A percentile compares a stretch with the other conserved stretches of the same genome.
phyloP scores from a whole-genome alignment of 2,797 vertebrate species.

The Halcyon badia region DNA sequence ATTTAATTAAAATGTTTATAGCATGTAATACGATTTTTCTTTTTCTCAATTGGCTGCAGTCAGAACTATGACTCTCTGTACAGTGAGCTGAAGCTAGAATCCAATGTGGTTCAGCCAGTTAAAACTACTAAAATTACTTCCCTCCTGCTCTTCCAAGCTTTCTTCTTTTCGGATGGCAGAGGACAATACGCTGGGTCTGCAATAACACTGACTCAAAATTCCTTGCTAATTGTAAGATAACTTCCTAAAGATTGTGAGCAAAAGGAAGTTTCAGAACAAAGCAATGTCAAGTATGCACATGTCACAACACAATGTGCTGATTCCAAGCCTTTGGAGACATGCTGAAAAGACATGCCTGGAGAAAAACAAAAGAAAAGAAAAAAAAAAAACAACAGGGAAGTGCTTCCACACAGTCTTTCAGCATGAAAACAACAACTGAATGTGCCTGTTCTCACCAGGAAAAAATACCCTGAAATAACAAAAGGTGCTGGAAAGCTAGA shows the following conservation, averaged over 20 bases:
- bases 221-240: constrained; percentile 84
- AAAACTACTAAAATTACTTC: neutral
- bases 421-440: constrained; percentile 81
- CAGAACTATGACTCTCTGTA: neutral
- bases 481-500: constrained; percentile 74
- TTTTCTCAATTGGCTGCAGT: neutral
- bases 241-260: constrained; percentile 82
- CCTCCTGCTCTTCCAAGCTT: constrained; percentile 23
- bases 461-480: constrained; percentile 70
- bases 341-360: constrained; percentile 71
- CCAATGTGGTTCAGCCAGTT: neutral
- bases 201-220: constrained; percentile 72
- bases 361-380: neutral
- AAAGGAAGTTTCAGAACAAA: constrained; percentile 81
- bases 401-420: constrained; percentile 36
- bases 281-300: constrained; percentile 81
- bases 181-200: constrained; percentile 56
- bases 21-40: neutral
- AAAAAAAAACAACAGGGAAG: neutral
- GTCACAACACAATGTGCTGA: constrained; percentile 76
- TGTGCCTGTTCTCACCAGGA: constrained; percentile 62
- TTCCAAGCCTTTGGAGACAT: constrained; percentile 74
- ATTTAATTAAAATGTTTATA: neutral
- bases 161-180: constrained; percentile 55
- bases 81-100: neutral